Evolutionary conservation across 2,888 invertebrate species (phyloP), one percentile per base, ranked within the genome.

Genomic region (Trichogramma dendrolimi): DNA sequence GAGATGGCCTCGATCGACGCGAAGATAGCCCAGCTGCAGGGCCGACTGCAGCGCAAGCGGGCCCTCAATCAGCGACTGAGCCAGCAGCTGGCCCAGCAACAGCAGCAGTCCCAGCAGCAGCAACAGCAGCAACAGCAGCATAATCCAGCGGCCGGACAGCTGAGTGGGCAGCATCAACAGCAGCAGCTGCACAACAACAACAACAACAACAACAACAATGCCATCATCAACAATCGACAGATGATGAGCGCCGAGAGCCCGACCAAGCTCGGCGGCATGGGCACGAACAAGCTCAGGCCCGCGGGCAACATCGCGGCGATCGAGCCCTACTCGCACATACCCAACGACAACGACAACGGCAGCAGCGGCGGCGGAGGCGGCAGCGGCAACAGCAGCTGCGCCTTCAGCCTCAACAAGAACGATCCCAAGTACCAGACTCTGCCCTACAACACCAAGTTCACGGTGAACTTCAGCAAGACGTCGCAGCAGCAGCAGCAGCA

Each of bases 1-100:
- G 96, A 97, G 81, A 89, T 96, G 84, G 86, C 91, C 61, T 89
- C 91, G 71, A 94, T 96, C 75, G 96, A 97, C 82, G 88, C 92
- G 72, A 84, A 95, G 71, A 96, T 97, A 74, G 92, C 93, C 49
- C 96, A 97, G 78, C 84, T 97, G 56, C 96, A 96, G 79, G 92
- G 93, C 71, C 84, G 96, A 56, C 81, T 97, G 71, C 91, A 95
- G 73, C 86, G 94, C 69, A 95, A 95, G 78, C 85, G 94, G 67
- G 86, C 92, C 62, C 84, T 94, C 69, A 94, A 94, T 79, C 87
- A 88, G 73, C 88, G 89, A 73, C 79, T 88, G 76, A 85, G 86
- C 63, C 85, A 83, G 69, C 87, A 87, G 71, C 82, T 83, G 80
- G 57, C 81, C 82, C 7, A 74, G 73, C 56, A 75, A 71, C 66